phyloP scores from a whole-genome alignment of 1,140 invertebrate genomes.

The Antheraea pernyi region DNA sequence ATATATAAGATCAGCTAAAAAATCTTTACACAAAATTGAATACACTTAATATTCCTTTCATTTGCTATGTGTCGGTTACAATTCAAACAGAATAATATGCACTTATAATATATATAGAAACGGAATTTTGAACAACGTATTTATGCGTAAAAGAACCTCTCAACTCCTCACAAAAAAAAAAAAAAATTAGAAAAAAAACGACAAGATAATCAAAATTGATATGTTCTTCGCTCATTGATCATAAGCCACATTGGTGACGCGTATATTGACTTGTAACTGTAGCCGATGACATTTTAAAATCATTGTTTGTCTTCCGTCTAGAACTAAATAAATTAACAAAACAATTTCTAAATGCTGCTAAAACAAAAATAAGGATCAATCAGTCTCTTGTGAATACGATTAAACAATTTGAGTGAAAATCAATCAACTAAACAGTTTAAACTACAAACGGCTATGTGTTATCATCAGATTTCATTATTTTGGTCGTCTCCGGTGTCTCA shows the following conservation, averaged over 20 bases:
- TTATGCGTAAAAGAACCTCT: slow-evolving; percentile 75
- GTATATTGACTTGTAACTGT: slow-evolving; percentile 20
- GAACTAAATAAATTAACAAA: slow-evolving; percentile 46
- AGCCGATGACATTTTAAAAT: slow-evolving; percentile 35
- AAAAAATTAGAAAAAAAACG: slow-evolving; percentile 42
- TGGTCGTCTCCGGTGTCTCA: slow-evolving; percentile 32
- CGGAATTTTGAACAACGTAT: slow-evolving; percentile 74
- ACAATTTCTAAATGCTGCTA: slow-evolving; percentile 74
- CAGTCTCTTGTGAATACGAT: slow-evolving; percentile 72
- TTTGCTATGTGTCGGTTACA: slow-evolving; percentile 40
- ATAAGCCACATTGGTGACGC: slow-evolving; percentile 45
- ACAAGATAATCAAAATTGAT: slow-evolving; percentile 54
- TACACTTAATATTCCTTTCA: slow-evolving; percentile 20
- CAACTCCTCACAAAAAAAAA: slow-evolving; percentile 32
- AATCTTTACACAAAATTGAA: background rate
- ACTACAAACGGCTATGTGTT: slow-evolving; percentile 38
- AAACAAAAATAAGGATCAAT: slow-evolving; percentile 60
- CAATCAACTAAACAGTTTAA: slow-evolving; percentile 53
- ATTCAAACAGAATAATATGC: slow-evolving; percentile 18
- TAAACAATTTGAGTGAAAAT: slow-evolving; percentile 63
- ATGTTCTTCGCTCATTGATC: slow-evolving; percentile 62
- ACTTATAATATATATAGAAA: slow-evolving; percentile 18
- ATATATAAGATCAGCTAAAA: no score
- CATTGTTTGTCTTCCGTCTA: slow-evolving; percentile 19
- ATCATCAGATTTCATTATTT: slow-evolving; percentile 41